Base-by-base conservation (phyloP, 1,140 invertebrate species). In the Diachasmimorpha longicaudata region DNA sequence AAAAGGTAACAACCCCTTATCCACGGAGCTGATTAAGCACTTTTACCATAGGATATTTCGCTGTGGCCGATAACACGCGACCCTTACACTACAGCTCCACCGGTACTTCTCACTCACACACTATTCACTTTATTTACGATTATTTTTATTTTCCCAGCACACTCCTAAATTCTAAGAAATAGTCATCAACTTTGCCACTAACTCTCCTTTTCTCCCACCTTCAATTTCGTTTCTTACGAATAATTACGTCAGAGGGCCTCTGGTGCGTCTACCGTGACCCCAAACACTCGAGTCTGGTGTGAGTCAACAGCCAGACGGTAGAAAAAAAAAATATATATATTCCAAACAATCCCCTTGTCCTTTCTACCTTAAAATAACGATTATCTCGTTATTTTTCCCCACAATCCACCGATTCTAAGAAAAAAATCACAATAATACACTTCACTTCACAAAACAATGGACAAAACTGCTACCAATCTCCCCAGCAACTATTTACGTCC, bases 1-100 rank as follows among this genome's bases (percentile, higher is more conserved):
- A 76, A 70, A 76, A 76, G 39, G 69, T 71, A 76, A 67, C 74
- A 76, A 76, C 55, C 74, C 69, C 71, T 76, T 76, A 76, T 76
- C 74, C 74, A 76, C 74, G 42, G 74, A 76, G 74, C 69, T 76
- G 74, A 76, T 76, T 76, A 76, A 76, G 46, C 74, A 76, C 74
- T 76, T 76, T 76, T 76, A 76, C 74, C 74, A 76, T 76, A 71
- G 52, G 74, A 71, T 76, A 76, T 76, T 76, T 76, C 23, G 74
- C 69, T 19, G 69, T 71, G 69, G 74, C 74, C 74, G 74, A 76
- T 76, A 76, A 76, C 74, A 76, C 74, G 42, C 74, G 52, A 76
- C 74, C 74, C 69, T 71, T 44, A 25, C 39, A 46, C n/a, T 23
- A 69, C 48, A 52, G 69, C 74, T 76, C 69, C 25, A 76, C 74